Percentiles rank a stretch among this genome's conserved stretches.
These are phyloP conservation scores for Daboia siamensis DNA, from an alignment of 2,113 vertebrate genomes.

Conservation along the genomic window DNA sequence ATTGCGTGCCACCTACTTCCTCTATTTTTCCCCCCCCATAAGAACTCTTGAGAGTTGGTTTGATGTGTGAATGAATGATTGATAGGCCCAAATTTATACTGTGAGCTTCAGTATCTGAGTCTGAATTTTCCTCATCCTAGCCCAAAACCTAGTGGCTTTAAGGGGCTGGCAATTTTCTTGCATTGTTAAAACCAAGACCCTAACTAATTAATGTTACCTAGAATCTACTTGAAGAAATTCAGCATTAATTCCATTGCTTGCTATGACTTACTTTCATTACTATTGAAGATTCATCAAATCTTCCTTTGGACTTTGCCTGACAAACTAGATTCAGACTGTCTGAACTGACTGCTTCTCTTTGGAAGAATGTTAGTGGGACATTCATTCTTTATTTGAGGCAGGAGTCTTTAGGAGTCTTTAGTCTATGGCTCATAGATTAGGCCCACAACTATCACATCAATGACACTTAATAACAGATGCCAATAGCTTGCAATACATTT, in stretches of 20 bases:
- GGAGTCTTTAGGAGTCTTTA: neutral
- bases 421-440: neutral
- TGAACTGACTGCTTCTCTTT: neutral
- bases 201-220: neutral
- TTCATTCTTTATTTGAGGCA: neutral
- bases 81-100: neutral
- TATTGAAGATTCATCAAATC: neutral
- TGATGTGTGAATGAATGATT: neutral
- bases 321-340: neutral
- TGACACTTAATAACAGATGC: neutral
- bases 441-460: neutral
- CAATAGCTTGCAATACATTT: neutral
- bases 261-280: neutral
- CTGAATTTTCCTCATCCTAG: neutral
- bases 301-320: neutral
- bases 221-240: neutral
- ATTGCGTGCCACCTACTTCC: neutral
- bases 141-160: neutral
- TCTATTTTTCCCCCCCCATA: neutral
- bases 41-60: neutral
- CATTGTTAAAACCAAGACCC: neutral
- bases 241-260: neutral
- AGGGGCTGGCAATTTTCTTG: neutral
- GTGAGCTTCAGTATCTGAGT: neutral
- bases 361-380: neutral